Conservation (phyloP, 2,888 invertebrate species). For the Leucophenga maculata region DNA sequence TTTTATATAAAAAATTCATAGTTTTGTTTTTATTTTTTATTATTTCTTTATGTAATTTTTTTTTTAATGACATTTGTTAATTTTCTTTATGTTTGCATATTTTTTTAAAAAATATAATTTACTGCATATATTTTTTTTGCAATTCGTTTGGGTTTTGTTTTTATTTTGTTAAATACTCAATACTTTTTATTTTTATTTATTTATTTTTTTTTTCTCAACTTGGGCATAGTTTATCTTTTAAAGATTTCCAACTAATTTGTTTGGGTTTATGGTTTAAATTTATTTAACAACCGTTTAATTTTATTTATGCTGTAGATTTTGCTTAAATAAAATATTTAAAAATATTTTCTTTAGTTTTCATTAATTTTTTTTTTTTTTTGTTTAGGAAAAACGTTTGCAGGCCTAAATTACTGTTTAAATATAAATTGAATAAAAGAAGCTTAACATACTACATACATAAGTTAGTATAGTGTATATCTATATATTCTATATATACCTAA, state of each 20-base stretch:
- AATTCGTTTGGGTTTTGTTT: conserved; percentile 26
- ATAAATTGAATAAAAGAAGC: conserved; percentile 24
- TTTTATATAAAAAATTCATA: conserved; percentile 20
- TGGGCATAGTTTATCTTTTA: conserved; percentile 25
- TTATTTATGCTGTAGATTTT: conserved; percentile 27
- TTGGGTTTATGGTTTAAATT: conserved; percentile 32
- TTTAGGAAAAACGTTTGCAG: conserved; percentile 27
- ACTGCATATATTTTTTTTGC: conserved; percentile 9
- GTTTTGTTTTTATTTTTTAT: conserved; percentile 31
- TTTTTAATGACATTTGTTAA: conserved; percentile 12
- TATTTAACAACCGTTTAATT: conserved; percentile 39
- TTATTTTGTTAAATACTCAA: too few species aligned
- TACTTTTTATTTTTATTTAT: too few species aligned
- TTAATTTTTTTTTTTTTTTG: conserved; percentile 22
- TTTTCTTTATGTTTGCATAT: conserved; percentile 29
- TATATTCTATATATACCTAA: not conserved
- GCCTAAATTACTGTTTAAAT: conserved; percentile 14
- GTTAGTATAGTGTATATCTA: too few species aligned
- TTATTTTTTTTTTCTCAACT: conserved; percentile 33
- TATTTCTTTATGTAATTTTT: conserved; percentile 28
- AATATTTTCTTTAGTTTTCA: conserved; percentile 23
- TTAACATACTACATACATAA: conserved; percentile 8
- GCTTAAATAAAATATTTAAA: conserved; percentile 15
- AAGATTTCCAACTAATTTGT: conserved; percentile 16
- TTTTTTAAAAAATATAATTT: conserved; percentile 25